Conservation (phyloP, 2,113 vertebrate genomes). For the Oxyruncus cristatus region DNA sequence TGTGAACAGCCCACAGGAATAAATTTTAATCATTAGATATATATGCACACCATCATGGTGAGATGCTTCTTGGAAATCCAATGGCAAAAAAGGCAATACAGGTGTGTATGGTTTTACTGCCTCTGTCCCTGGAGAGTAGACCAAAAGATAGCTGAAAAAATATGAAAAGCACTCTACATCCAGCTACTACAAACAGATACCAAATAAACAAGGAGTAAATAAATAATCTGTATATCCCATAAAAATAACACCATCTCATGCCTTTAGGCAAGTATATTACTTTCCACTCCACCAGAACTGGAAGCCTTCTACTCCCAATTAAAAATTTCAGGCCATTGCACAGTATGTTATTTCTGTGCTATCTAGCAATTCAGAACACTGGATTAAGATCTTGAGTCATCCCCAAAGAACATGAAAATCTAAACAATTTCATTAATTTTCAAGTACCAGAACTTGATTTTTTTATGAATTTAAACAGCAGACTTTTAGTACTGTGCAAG, state of each 20-base stretch:
- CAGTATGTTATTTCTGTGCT: neutral
- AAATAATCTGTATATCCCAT: neutral
- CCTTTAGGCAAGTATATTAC: neutral
- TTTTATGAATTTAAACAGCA: neutral
- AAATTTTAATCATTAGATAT: slow-evolving; percentile 94
- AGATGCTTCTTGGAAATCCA: slow-evolving; percentile 61
- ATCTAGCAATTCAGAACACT: neutral
- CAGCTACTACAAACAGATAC: neutral
- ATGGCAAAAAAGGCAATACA: slow-evolving; percentile 75
- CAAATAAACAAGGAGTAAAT: neutral
- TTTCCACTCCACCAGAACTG: neutral
- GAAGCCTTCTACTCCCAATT: neutral
- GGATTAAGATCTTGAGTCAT: neutral
- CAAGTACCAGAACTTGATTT: neutral
- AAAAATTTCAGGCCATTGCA: neutral
- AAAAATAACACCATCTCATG: neutral
- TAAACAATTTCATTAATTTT: neutral
- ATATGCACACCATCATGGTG: slow-evolving; percentile 64
- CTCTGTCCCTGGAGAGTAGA: slow-evolving; percentile 76
- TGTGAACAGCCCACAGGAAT: slow-evolving; percentile 84
- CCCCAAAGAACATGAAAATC: neutral
- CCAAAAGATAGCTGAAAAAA: neutral
- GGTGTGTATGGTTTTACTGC: slow-evolving; percentile 93
- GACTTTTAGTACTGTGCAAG: neutral
- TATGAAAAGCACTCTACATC: neutral